Conservation (phyloP, 2,797 vertebrate species). For the Strix occidentalis region DNA sequence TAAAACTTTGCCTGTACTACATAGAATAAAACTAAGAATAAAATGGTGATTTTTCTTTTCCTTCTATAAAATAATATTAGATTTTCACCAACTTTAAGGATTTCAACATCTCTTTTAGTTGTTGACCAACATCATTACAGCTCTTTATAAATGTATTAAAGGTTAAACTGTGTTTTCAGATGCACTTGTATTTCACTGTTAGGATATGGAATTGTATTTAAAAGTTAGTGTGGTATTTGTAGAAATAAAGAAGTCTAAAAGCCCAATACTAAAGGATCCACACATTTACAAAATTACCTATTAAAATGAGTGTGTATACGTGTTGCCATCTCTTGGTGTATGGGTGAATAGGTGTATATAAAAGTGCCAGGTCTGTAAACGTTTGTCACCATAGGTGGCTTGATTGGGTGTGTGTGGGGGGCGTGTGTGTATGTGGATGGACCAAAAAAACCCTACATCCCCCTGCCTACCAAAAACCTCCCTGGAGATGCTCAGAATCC, state of each 20-base stretch:
- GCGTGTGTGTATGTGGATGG: too few species aligned
- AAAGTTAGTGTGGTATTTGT: neutral
- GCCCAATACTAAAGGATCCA: neutral
- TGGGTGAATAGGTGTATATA: neutral
- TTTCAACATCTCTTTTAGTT: neutral
- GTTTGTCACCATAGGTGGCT: neutral
- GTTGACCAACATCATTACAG: neutral
- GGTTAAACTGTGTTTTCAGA: neutral
- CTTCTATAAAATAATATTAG: neutral
- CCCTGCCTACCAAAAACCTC: neutral
- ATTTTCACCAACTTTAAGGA: neutral
- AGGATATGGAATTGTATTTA: neutral
- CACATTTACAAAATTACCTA: neutral
- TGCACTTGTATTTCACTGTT: neutral
- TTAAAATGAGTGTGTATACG: neutral
- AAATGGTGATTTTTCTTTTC: neutral
- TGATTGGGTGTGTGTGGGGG: neutral
- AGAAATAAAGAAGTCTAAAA: neutral
- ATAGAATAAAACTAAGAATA: neutral
- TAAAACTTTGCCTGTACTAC: neutral
- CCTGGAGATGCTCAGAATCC: neutral
- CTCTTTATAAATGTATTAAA: neutral
- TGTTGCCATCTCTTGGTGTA: neutral
- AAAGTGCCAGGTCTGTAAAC: neutral
- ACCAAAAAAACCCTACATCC: too few species aligned